Conservation (phyloP, 2,797 vertebrate genomes). For the Acanthis flammea region DNA sequence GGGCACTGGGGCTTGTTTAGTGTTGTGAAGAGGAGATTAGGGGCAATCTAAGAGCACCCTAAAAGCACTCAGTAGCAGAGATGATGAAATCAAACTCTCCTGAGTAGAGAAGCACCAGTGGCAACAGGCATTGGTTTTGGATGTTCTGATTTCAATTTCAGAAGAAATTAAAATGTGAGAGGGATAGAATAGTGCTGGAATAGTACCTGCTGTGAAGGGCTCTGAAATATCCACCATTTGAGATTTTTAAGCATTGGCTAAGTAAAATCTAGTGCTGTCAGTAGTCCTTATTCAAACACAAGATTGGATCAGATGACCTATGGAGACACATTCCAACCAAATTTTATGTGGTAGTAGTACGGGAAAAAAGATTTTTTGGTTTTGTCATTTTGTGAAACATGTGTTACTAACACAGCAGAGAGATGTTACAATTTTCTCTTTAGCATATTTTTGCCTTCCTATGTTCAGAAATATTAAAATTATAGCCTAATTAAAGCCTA, state of each 20-base stretch:
- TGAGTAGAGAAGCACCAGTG: background rate
- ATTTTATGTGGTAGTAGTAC: background rate
- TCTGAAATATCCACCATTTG: background rate
- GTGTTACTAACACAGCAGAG: background rate
- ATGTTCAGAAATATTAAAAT: background rate
- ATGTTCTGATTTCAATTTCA: background rate
- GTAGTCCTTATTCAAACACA: background rate
- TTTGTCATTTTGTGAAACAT: background rate
- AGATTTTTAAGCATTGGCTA: background rate
- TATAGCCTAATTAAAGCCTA: background rate
- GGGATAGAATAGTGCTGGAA: background rate
- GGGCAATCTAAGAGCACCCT: background rate
- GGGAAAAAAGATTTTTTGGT: background rate
- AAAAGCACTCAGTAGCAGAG: background rate
- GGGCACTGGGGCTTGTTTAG: background rate
- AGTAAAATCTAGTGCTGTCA: background rate
- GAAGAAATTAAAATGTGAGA: background rate
- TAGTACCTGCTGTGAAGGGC: background rate
- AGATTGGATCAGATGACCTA: background rate
- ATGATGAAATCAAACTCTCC: background rate
- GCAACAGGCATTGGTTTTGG: background rate
- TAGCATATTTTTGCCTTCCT: background rate
- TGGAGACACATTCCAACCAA: background rate
- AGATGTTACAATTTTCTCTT: background rate
- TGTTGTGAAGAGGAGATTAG: background rate